Conservation (phyloP, 1,140 invertebrate genomes). For the Helicoverpa armigera region DNA sequence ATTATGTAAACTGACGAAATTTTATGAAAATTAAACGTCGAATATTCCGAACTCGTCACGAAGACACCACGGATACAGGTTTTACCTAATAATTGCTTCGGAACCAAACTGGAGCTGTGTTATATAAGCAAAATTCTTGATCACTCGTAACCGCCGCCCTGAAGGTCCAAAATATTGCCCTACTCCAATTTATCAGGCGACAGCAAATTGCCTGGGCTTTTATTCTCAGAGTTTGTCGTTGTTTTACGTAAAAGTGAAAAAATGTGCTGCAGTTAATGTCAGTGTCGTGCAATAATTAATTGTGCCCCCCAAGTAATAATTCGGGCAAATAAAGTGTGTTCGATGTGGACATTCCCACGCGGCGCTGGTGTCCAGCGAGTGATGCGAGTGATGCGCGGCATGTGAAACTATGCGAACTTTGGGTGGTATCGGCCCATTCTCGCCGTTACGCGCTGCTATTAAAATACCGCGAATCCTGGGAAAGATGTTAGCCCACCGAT, state of each 20-base stretch:
- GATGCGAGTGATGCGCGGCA: constrained; percentile 52
- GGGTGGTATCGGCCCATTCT: constrained; percentile 47
- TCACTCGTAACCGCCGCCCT: constrained; percentile 61
- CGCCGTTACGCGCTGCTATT: constrained; percentile 49
- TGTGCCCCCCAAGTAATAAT: constrained; percentile 74
- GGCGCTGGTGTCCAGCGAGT: constrained; percentile 9
- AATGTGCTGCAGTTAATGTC: constrained; percentile 64
- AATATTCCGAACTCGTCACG: constrained; percentile 67
- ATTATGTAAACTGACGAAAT: constrained; percentile 72
- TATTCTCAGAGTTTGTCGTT: constrained; percentile 58
- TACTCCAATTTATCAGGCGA: constrained; percentile 64
- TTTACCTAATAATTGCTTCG: constrained; percentile 69
- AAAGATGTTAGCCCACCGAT: constrained; percentile 50
- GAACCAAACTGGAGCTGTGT: constrained; percentile 62
- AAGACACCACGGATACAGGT: constrained; percentile 64
- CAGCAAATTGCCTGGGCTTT: constrained; percentile 57
- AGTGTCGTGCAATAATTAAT: constrained; percentile 71
- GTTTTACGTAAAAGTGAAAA: constrained; percentile 70
- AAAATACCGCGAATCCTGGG: constrained; percentile 53
- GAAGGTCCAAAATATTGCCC: constrained; percentile 68
- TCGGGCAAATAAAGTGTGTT: constrained; percentile 71
- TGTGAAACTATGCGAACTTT: constrained; percentile 56
- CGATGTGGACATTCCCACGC: constrained; percentile 68
- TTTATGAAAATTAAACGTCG: constrained; percentile 70
- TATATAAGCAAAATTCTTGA: constrained; percentile 69